These are phyloP conservation scores for Cavia aperea DNA, from an alignment of 2,113 vertebrate species.

Conservation along the genomic window DNA sequence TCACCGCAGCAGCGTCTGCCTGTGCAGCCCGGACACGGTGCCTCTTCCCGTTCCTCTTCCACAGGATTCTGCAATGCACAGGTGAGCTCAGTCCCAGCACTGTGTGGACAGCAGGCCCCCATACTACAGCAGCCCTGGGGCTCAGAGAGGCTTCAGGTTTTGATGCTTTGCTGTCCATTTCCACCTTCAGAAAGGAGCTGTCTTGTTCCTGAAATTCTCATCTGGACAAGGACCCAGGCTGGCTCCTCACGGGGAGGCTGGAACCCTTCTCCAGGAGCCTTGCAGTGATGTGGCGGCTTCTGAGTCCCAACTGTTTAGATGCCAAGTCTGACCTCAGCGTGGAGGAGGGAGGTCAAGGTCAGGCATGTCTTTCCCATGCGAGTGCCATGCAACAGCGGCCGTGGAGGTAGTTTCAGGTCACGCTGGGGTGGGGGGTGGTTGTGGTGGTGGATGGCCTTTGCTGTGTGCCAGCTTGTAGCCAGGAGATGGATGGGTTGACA, in stretches of 20 bases:
- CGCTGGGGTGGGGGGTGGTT: not conserved
- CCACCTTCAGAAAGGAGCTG: constrained; percentile 73
- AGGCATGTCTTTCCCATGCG: not conserved
- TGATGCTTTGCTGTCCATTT: constrained; percentile 75
- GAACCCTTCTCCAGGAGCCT: constrained; percentile 24
- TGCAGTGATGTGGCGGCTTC: not conserved
- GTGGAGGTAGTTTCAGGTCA: not conserved
- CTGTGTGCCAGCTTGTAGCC: not conserved
- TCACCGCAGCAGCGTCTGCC: rapidly evolving
- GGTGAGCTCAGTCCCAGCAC: rapidly evolving
- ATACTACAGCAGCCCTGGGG: constrained; percentile 50
- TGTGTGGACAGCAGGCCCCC: constrained; percentile 4
- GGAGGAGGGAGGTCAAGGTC: not conserved
- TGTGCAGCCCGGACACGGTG: rapidly evolving
- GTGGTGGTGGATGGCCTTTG: not conserved
- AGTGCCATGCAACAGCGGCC: rapidly evolving
- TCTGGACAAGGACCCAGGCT: constrained; percentile 71
- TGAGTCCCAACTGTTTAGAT: constrained; percentile 40
- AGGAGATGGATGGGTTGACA: not conserved
- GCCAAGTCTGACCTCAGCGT: not conserved
- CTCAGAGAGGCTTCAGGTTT: constrained; percentile 63
- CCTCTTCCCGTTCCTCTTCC: not conserved
- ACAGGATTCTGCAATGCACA: rapidly evolving
- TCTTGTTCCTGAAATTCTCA: constrained; percentile 69
- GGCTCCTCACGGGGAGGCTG: constrained; percentile 53